Percentiles rank a stretch among this genome's conserved stretches.
Evolutionary conservation across 2,797 vertebrate genomes (phyloP).

Genomic region (Sebastes hubbsi): DNA sequence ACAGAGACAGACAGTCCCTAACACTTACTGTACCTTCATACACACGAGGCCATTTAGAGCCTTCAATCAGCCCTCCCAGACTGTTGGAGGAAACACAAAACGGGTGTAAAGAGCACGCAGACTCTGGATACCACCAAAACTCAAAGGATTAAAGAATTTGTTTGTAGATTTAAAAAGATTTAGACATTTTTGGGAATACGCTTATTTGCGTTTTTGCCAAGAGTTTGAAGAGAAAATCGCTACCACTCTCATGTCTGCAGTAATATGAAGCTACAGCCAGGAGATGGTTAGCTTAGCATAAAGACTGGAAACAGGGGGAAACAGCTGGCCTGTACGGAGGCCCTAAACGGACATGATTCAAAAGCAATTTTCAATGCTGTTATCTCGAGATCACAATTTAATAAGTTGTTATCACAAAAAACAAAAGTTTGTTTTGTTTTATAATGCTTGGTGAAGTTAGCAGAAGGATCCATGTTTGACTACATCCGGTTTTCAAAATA

Average conservation of each 20-base stretch:
- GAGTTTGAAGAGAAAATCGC: neutral
- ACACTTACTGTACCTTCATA: slow-evolving; percentile 30
- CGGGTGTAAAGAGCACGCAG: neutral
- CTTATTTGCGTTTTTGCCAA: neutral
- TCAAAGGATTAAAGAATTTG: neutral
- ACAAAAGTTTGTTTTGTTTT: no score
- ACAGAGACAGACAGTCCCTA: slow-evolving; percentile 41
- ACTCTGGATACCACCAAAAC: neutral
- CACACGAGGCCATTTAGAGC: slow-evolving; percentile 26
- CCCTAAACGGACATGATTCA: no score
- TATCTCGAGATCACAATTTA: no score
- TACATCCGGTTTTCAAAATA: no score
- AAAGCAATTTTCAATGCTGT: no score
- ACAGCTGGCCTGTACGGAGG: neutral
- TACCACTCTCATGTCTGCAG: neutral
- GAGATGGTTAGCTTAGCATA: neutral
- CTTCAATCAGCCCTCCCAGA: slow-evolving; percentile 32
- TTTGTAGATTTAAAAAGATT: neutral
- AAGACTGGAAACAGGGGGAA: neutral
- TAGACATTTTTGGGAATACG: neutral
- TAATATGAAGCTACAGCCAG: neutral
- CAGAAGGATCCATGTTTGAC: rapidly evolving
- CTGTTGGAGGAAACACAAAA: slow-evolving; percentile 7
- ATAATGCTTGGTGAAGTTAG: no score
- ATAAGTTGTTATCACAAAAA: no score